phyloP scores from a whole-genome alignment of 1,140 invertebrate species.

The Bombus consobrinus region DNA sequence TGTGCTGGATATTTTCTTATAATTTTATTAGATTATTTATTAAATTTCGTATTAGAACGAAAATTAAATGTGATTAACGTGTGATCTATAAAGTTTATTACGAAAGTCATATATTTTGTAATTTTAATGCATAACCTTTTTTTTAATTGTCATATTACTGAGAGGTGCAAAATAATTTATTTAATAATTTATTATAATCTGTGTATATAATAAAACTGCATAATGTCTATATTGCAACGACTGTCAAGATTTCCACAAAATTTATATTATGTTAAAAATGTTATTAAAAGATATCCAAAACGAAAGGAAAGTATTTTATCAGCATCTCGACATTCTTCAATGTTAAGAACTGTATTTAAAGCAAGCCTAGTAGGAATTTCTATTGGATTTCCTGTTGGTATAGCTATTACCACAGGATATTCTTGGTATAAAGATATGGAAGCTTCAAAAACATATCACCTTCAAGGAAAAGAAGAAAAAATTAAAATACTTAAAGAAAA shows the following conservation, averaged over 20 bases:
- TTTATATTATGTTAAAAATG: conserved; percentile 53
- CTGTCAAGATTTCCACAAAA: conserved; percentile 67
- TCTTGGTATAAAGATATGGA: conserved; percentile 78
- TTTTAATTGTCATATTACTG: not conserved
- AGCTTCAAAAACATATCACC: conserved; percentile 78
- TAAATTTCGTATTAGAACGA: not conserved
- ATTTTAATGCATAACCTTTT: not conserved
- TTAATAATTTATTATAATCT: not conserved
- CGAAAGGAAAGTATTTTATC: conserved; percentile 42
- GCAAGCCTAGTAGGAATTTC: conserved; percentile 80
- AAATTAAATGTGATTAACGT: not conserved
- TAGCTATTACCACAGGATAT: conserved; percentile 82
- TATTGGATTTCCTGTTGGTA: conserved; percentile 83
- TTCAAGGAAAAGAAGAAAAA: conserved; percentile 78
- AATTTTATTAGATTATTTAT: not conserved
- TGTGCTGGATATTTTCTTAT: not conserved
- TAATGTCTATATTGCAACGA: conserved; percentile 46
- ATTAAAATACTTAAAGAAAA: conserved; percentile 82
- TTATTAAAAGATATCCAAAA: conserved; percentile 38
- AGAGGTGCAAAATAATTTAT: not conserved
- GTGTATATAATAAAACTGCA: not conserved
- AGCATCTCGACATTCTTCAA: conserved; percentile 66
- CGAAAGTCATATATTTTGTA: not conserved
- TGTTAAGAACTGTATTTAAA: conserved; percentile 58
- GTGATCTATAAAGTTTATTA: not conserved